Percentiles rank a stretch among this genome's conserved stretches.
These are phyloP conservation scores for Nasonia vitripennis DNA, from an alignment of 1,140 invertebrate species.

Conservation along the genomic window DNA sequence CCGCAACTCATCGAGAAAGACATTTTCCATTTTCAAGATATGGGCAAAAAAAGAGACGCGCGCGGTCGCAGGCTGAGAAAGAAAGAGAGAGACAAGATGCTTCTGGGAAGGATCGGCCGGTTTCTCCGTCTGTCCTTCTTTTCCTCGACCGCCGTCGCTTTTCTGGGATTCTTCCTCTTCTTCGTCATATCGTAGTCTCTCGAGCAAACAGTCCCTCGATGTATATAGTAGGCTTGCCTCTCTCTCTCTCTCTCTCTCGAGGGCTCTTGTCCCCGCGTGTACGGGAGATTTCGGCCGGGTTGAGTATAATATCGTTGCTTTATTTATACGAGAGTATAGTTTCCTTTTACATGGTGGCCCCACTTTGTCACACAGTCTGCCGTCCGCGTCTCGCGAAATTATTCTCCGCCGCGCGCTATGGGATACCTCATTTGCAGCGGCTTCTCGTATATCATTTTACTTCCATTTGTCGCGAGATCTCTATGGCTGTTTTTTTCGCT, in stretches of 20 bases:
- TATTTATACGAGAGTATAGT: background rate
- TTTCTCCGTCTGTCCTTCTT: constrained; percentile 31
- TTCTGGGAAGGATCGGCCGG: constrained; percentile 32
- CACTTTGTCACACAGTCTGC: no score
- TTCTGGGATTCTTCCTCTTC: background rate
- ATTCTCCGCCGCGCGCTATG: background rate
- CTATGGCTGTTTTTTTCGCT: background rate
- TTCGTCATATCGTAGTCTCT: background rate
- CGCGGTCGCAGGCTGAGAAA: background rate
- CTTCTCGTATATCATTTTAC: constrained; percentile 8
- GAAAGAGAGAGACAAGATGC: background rate
- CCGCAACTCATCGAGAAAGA: constrained; percentile 35
- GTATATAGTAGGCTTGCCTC: background rate
- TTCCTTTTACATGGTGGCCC: background rate
- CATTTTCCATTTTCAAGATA: constrained; percentile 50
- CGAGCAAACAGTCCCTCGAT: background rate
- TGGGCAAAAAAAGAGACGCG: constrained; percentile 15
- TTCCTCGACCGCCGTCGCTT: background rate
- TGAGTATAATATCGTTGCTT: background rate
- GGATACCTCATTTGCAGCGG: background rate
- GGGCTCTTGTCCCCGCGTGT: no score
- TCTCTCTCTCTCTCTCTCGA: no score
- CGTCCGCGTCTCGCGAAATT: background rate
- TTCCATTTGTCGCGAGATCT: background rate
- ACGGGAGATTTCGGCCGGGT: no score